These are phyloP conservation scores for Phalacrocorax brasilianus DNA, from an alignment of 2,113 vertebrate genomes.

Conservation along the genomic window DNA sequence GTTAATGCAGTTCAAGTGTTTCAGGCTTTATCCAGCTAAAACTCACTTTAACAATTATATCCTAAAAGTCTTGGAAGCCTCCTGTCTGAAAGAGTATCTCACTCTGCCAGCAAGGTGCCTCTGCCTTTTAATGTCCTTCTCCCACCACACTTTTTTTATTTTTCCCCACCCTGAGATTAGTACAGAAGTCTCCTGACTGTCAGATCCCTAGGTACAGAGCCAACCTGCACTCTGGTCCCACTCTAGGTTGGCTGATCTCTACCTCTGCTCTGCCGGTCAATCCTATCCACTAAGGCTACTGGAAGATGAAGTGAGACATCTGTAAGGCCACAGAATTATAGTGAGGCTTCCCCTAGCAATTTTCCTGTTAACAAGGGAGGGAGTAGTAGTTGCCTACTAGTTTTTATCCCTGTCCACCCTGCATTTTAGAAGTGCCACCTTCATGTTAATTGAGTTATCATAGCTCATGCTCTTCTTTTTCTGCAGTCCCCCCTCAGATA, in stretches of 20 bases:
- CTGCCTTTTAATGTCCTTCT: background rate
- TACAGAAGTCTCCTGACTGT: background rate
- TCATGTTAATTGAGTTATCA: background rate
- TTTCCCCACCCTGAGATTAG: too few species aligned
- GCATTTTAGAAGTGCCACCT: background rate
- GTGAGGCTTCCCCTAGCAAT: background rate
- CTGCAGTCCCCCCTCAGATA: background rate
- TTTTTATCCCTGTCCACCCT: background rate
- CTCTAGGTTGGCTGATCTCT: background rate
- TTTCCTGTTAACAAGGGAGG: background rate
- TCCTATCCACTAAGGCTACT: background rate
- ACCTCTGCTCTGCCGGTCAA: background rate
- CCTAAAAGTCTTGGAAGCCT: background rate
- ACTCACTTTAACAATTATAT: background rate
- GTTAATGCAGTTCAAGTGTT: background rate
- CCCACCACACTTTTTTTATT: too few species aligned
- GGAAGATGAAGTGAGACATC: background rate
- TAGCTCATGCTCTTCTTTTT: background rate
- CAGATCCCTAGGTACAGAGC: background rate
- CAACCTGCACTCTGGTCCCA: accelerated
- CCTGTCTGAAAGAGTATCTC: background rate
- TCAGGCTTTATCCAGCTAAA: background rate
- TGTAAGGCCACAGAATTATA: background rate
- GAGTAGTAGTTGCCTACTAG: background rate
- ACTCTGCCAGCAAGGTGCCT: background rate